Evolutionary conservation across 2,113 vertebrate species (phyloP).

Genomic region (Procavia capensis): DNA sequence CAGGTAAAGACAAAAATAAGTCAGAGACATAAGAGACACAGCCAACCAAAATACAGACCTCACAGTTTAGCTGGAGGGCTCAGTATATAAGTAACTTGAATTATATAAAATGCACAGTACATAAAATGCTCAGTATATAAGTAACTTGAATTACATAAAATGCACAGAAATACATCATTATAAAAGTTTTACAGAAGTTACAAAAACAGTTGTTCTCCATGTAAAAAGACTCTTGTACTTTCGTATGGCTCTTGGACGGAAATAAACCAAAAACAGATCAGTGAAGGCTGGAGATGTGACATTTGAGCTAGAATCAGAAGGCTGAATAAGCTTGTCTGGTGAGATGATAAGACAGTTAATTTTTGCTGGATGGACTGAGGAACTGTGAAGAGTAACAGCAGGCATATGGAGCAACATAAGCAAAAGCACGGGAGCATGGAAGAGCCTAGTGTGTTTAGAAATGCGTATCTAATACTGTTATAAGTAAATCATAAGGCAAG

Average conservation of each 20-base stretch:
- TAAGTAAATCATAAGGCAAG: background rate
- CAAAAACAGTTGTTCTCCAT: background rate
- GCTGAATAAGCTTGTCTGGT: background rate
- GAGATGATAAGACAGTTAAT: background rate
- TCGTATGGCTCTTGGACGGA: background rate
- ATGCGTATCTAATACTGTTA: background rate
- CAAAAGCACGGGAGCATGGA: background rate
- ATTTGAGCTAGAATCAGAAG: conserved; percentile 24
- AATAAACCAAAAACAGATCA: background rate
- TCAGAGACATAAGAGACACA: background rate
- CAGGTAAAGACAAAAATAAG: background rate
- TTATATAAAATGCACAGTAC: conserved; percentile 10
- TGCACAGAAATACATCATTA: background rate
- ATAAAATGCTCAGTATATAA: no score
- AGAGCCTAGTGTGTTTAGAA: background rate
- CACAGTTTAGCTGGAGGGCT: background rate
- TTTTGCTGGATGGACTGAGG: background rate
- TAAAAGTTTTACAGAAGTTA: conserved; percentile 1
- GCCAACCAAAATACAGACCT: conserved; percentile 18
- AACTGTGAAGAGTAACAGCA: background rate
- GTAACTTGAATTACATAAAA: background rate
- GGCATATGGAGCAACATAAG: background rate
- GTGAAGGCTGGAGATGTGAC: background rate
- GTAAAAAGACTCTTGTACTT: background rate
- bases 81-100: background rate